Evolutionary conservation across 2,888 invertebrate species (phyloP), one percentile per base, ranked within the genome.

Genomic region (Nomada goodeniana): DNA sequence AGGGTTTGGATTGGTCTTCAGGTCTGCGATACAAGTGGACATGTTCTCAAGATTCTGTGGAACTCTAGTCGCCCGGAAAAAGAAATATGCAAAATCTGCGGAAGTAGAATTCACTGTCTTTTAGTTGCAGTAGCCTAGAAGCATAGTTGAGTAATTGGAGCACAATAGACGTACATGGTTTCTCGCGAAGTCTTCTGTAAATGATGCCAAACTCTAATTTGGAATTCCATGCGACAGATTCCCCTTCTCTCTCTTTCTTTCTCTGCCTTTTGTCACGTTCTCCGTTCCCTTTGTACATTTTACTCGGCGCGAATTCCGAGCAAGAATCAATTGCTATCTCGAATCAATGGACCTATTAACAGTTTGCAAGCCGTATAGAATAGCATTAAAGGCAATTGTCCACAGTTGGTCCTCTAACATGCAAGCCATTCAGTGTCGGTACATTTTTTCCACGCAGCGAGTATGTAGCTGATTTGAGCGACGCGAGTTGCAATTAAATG

Each of bases 281-380:
- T 44, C 64, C 23, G 52, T 29, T 60, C 52, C 53, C 57, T 59
- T 42, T 20, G 15, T 29, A 55, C n/a, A 26, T 15, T 36, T 23
- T 13, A 52, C 15, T 59, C 20, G 52, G 2, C 11, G 63, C n/a
- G 20, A 52, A 64, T 78, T 47, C 64, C 44, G 36, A 13, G n/a
- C 23, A 57, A 55, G 61, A 73, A 63, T 73, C 72, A 72, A 63
- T 63, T 68, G 26, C 23, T 61, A 68, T 36, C 47, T 63, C 63
- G 47, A 68, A 72, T 18, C 55, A 73, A 80, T 68, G 67, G 60
- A 80, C 71, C 60, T 80, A 50, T 80, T 67, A 73, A 80, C 67
- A 67, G 50, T 61, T 55, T 53, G 59, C 55, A 61, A 55, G 20
- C 50, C 29, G 18, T 80, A 26, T 61, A 67, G 55, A 52, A 52